A percentile compares a stretch with the other conserved stretches of the same genome.
Evolutionary conservation across 2,797 vertebrate species (phyloP).

Genomic region (Chaunax sp.): DNA sequence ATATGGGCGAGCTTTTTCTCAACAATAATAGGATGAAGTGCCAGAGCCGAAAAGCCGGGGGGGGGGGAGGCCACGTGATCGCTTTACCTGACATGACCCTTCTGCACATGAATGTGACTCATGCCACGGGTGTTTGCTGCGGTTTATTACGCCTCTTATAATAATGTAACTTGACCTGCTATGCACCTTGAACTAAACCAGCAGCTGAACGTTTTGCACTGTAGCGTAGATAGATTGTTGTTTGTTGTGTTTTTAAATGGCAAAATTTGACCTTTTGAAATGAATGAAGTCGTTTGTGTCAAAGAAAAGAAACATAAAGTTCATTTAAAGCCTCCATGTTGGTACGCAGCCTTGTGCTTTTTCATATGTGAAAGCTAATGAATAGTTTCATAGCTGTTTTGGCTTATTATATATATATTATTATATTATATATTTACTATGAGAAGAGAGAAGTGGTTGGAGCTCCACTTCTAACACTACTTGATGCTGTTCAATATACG

Average conservation of each 20-base stretch:
- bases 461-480: too few species aligned
- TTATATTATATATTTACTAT: too few species aligned
- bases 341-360: too few species aligned
- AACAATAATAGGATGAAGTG: constrained; percentile 57
- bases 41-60: constrained; percentile 12
- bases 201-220: constrained; percentile 31
- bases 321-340: too few species aligned
- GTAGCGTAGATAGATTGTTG: constrained; percentile 13
- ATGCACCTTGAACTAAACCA: constrained; percentile 32
- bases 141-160: constrained; percentile 26
- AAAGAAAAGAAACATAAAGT: background rate
- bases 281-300: background rate
- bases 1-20: constrained; percentile 48
- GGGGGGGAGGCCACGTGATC: constrained; percentile 40
- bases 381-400: too few species aligned
- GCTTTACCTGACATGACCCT: constrained; percentile 72
- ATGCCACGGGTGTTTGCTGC: constrained; percentile 40
- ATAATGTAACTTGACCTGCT: constrained; percentile 46
- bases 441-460: too few species aligned
- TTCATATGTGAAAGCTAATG: too few species aligned
- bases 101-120: constrained; percentile 48
- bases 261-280: background rate
- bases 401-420: too few species aligned
- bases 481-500: too few species aligned
- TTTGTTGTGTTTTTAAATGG: constrained; percentile 15